phyloP scores from a whole-genome alignment of 2,888 invertebrate genomes.

The Portevinia maculata region DNA sequence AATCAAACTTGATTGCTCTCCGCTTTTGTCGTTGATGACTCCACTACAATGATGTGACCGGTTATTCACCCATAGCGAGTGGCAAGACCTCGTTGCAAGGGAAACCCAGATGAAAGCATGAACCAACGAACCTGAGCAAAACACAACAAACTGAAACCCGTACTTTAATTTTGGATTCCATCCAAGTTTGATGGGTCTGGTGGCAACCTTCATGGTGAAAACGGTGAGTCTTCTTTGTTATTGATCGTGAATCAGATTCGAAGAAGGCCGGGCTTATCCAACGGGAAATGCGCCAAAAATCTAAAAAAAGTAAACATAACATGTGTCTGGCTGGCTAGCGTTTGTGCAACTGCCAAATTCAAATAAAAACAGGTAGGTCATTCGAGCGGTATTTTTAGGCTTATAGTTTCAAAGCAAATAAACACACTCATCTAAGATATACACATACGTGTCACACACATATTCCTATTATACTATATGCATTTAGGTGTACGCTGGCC shows the following conservation, averaged over 20 bases:
- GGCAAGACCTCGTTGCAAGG: conserved; percentile 17
- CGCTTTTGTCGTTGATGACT: conserved; percentile 64
- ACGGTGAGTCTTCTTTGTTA: conserved; percentile 53
- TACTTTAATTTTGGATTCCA: conserved; percentile 22
- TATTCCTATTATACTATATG: not conserved
- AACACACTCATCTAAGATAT: conserved; percentile 15
- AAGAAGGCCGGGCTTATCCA: conserved; percentile 41
- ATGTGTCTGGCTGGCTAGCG: conserved; percentile 22
- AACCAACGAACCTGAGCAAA: conserved; percentile 58
- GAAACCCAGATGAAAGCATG: conserved; percentile 60
- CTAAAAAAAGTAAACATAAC: conserved; percentile 42
- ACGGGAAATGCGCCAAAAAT: conserved; percentile 56
- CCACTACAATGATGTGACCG: conserved; percentile 59
- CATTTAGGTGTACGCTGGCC: conserved; percentile 8
- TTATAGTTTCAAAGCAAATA: conserved; percentile 29
- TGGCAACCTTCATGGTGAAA: too few species aligned
- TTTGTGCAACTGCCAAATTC: conserved; percentile 6
- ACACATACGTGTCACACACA: conserved; percentile 3
- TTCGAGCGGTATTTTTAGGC: conserved; percentile 29
- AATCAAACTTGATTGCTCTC: conserved; percentile 53
- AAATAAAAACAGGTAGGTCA: conserved; percentile 63
- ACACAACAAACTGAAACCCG: conserved; percentile 50
- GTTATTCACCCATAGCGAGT: conserved; percentile 71
- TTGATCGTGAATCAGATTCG: conserved; percentile 31
- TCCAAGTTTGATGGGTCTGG: not conserved